Base-by-base conservation (phyloP, 1,140 invertebrate genomes). In the Bombus turneri region DNA sequence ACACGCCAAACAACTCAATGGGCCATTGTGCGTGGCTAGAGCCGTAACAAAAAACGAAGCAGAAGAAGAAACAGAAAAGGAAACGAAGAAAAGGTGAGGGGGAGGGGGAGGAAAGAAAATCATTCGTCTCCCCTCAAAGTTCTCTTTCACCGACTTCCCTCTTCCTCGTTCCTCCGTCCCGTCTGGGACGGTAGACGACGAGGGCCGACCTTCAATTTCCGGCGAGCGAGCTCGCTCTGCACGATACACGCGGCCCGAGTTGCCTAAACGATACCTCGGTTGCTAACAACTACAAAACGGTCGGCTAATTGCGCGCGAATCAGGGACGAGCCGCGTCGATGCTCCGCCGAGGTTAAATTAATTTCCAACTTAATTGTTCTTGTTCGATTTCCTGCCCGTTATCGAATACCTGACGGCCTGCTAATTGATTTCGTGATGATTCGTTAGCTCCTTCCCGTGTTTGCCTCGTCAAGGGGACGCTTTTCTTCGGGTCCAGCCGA, bases 181-280 rank as follows among this genome's bases (percentile, higher is more conserved):
- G 47, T 28, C 72, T 47, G 57, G 62, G 31, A 28, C 69, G 37
- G 57, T 25, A 22, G 57, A 75, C 72, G 81, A 53, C 81, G 34
- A 78, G 64, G 59, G 59, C n/a, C 87, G 88, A 89, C 88, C 88
- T 90, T 90, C 88, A 90, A 90, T 90, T 89, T 90, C 88, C 88
- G 88, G 88, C 72, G 89, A 84, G 87, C 81, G 69, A 84, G 84
- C 76, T 53, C 59, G 34, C 74, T 47, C 79, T 66, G 74, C 72
- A 71, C 85, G 85, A 83, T 77, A 81, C 80, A 80, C 18, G 22
- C 15, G 8, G 78, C 66, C 59, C 85, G 28, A 62, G 59, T 28
- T n/a, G 72, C 75, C 81, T 43, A 68, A 74, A 71, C 83, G 75
- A 41, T 57, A 78, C 74, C 73, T 59, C 41, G 73, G 77, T 85